Conservation (phyloP, 2,888 invertebrate species). For the Phrixothrix hirtus region DNA sequence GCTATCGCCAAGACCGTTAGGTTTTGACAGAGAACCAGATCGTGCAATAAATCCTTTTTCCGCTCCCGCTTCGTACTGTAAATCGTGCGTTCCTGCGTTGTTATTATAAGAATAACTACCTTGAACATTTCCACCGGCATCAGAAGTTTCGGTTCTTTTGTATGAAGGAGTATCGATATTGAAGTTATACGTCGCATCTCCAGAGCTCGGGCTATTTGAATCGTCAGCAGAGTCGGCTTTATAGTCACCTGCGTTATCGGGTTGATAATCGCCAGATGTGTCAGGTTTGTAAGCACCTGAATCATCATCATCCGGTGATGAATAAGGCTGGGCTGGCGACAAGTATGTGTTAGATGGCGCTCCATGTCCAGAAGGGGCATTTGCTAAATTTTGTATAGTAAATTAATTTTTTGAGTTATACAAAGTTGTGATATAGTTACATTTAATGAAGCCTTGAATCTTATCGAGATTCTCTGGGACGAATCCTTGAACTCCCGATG, state of each 20-base stretch:
- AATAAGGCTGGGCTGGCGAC: neutral
- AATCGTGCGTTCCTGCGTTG: constrained; percentile 36
- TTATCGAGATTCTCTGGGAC: constrained; percentile 39
- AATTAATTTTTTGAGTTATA: no score
- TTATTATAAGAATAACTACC: constrained; percentile 40
- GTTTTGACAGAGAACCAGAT: constrained; percentile 36
- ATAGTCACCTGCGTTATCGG: constrained; percentile 13
- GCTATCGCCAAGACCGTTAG: constrained; percentile 26
- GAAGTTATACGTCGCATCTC: constrained; percentile 45
- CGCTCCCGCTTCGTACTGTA: constrained; percentile 42
- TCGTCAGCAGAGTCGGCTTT: neutral
- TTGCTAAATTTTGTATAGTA: no score
- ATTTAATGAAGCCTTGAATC: constrained; percentile 5
- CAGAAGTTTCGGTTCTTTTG: constrained; percentile 37
- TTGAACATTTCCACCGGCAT: constrained; percentile 36
- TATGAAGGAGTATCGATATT: constrained; percentile 38
- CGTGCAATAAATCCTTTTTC: constrained; percentile 44
- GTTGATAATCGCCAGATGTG: constrained; percentile 13
- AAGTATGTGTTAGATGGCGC: neutral
- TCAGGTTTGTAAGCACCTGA: constrained; percentile 15
- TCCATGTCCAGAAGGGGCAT: neutral
- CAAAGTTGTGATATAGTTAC: no score
- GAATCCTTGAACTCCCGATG: constrained; percentile 48
- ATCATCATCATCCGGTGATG: constrained; percentile 3
- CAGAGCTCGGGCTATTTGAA: constrained; percentile 22